Conservation (phyloP, 2,113 vertebrate genomes). For the Fulmarus glacialis region DNA sequence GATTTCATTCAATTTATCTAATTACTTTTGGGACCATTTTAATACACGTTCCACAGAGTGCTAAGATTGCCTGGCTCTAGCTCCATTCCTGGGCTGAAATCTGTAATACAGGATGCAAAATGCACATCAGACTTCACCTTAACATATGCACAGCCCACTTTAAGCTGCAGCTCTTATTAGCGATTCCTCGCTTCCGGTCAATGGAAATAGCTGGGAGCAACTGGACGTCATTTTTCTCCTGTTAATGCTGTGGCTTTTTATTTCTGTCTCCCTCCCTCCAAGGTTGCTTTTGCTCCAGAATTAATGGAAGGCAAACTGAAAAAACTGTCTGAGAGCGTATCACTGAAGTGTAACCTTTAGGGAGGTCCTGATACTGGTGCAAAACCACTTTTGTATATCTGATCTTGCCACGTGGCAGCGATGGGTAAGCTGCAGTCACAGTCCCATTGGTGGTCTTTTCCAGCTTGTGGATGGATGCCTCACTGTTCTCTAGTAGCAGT, state of each 20-base stretch:
- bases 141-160: background rate
- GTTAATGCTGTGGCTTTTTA: constrained; percentile 6
- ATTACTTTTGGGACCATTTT: constrained; percentile 45
- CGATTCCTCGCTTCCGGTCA: background rate
- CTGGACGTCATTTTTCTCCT: background rate
- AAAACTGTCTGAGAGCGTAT: background rate
- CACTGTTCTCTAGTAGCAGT: background rate
- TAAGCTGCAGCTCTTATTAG: background rate
- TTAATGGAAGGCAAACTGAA: background rate
- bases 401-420: background rate
- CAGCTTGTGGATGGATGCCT: background rate
- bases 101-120: background rate
- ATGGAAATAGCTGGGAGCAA: background rate
- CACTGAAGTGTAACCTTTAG: background rate
- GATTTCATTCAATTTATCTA: constrained; percentile 63
- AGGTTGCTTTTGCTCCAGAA: background rate
- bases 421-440: background rate
- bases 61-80: background rate
- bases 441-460: background rate
- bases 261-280: background rate
- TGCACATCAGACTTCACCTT: background rate
- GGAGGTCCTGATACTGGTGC: background rate
- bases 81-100: background rate
- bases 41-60: background rate
- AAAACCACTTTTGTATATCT: background rate